Evolutionary conservation across 37 sponge, comb jelly and placozoan genomes (phyloP), one percentile per base, ranked within the genome.

Genomic region (Crambe crambe): DNA sequence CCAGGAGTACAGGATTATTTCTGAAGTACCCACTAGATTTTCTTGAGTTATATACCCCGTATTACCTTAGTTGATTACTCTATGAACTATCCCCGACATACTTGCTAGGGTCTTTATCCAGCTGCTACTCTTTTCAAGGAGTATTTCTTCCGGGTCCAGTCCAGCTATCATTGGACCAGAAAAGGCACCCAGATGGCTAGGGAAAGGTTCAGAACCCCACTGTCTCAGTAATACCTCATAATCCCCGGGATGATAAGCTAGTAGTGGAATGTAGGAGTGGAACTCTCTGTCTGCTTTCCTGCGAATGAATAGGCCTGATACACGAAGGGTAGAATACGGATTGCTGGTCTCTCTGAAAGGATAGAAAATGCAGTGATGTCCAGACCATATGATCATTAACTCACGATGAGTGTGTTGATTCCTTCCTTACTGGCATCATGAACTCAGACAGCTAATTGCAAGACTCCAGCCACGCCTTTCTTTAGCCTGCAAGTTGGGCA

Each of bases 141-240:
- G 61, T 9, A 83, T 78, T 2, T 30, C 37, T 41, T 77, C 69
- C 6, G 91, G 86, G 25, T 70, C 72, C 34, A 78, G 35, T 1
- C 87, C 91, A 34, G 32, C 23, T 3, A 77, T 63, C 37, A 70
- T 58, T 26, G 87, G 91, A 0, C 87, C 83, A 23, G 83, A 83
- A 56, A 82, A 77, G 23, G 77, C 70, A 56, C 73, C 63, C 36
- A 84, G 71, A 30, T 84, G 69, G 18, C 42, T 39, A 27, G 18
- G 20, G 58, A 72, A 91, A 27, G 86, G 91, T 23, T 76, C 73
- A 9, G 59, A 42, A 26, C 78, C 70, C 83, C 87, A 84, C 22
- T 27, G 30, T 64, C 83, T 68, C 20, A 91, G 79, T 17, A 91
- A 75, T 27, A 91, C 69, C 31, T 91, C 86, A 36, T 91, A 91